phyloP scores from a whole-genome alignment of 1,140 invertebrate genomes.

The Lordiphosa mommai region DNA sequence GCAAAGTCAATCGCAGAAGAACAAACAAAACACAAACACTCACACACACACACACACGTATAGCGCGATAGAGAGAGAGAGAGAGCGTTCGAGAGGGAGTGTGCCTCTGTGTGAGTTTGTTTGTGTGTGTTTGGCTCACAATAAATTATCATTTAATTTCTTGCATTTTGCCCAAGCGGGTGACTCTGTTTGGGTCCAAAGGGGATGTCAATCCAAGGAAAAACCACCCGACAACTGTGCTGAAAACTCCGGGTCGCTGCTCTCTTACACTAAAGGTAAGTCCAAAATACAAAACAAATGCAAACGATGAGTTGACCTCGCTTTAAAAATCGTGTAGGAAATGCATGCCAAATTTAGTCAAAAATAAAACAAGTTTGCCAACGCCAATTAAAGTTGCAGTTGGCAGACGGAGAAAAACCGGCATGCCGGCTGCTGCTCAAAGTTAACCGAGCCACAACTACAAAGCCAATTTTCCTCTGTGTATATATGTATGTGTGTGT shows the following conservation, averaged over 20 bases:
- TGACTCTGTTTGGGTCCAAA: slow-evolving; percentile 44
- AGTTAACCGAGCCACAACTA: slow-evolving; percentile 42
- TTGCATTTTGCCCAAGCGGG: slow-evolving; percentile 61
- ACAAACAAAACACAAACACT: slow-evolving; percentile 44
- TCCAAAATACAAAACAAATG: slow-evolving; percentile 14
- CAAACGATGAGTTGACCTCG: slow-evolving; percentile 36
- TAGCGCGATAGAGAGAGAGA: slow-evolving; percentile 13
- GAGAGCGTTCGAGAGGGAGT: slow-evolving; percentile 17
- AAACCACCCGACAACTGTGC: slow-evolving; percentile 38
- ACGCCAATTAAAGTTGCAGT: slow-evolving; percentile 68
- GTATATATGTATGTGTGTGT: slow-evolving; percentile 5
- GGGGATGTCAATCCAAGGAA: slow-evolving; percentile 21
- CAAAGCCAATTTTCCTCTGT: slow-evolving; percentile 9
- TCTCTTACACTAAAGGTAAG: slow-evolving; percentile 40
- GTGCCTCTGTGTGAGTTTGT: slow-evolving; percentile 10
- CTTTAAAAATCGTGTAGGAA: slow-evolving; percentile 40
- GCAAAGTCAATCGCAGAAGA: slow-evolving; percentile 37
- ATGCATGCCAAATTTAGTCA: slow-evolving; percentile 47
- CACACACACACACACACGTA: slow-evolving; percentile 39
- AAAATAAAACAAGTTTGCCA: slow-evolving; percentile 70
- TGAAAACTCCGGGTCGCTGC: slow-evolving; percentile 27
- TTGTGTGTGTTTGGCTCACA: slow-evolving; percentile 33
- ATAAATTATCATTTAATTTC: slow-evolving; percentile 73
- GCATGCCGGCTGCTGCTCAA: slow-evolving; percentile 50
- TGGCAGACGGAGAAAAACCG: slow-evolving; percentile 31